Evolutionary conservation across 2,113 vertebrate genomes (phyloP), one percentile per base, ranked within the genome.

Genomic region (Parus major): DNA sequence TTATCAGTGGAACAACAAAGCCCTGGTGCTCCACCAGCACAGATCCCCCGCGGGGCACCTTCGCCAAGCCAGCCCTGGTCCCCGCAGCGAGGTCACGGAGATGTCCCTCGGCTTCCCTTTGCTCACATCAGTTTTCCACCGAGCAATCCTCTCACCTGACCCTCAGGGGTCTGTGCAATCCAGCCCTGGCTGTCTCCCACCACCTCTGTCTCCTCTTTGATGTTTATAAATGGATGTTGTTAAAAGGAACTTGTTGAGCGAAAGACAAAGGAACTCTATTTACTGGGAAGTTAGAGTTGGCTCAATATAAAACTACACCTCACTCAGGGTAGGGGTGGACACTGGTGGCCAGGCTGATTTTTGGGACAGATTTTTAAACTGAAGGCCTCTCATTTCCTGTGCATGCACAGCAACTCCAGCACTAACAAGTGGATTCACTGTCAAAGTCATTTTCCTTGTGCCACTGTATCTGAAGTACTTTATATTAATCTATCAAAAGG

Each of bases 101-200:
- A 46, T 8, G 12, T 93, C 82, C 93, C 92, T 36, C 29, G 25
- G 87, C 93, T 64, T 92, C 91, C 88, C 49, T 42, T 28, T 80
- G 89, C 93, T 95, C 91, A 19, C 86, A 52, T 20, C 66, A 5
- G 44, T 50, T 84, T 89, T 95, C 86, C 75, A 76, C 16, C 6
- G 82, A 97, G 93, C 82, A 93, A 96, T 89, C 92, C 90, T 82
- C 96, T 92, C 96, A 76, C 96, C 95, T 96, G 97, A 97, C 96
- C 97, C 96, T 65, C 1, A 15, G 77, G 94, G 89, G 46, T 31
- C 88, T 71, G 15, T 25, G 81, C 86, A 77, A 96, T 39, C 59
- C 19, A 1, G 19, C 1, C 60, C 88, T 64, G 77, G 90, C 75
- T 76, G 87, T 60, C 83, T 66, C 79, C 90, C 69, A n/a, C 75